These are phyloP conservation scores for Drosophila truncata DNA, from an alignment of 1,140 invertebrate genomes.

Conservation along the genomic window DNA sequence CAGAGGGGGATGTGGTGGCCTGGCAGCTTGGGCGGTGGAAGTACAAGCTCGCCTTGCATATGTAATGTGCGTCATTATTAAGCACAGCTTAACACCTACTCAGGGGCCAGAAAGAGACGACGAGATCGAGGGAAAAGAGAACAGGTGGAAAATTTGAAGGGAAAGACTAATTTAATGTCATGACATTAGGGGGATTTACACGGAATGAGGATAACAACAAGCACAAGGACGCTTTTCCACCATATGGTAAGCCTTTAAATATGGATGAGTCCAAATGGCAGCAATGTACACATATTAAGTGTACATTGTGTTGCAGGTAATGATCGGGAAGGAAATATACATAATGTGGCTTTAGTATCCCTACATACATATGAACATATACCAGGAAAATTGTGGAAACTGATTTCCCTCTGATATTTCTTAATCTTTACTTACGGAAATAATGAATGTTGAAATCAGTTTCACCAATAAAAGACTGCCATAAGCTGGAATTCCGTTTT, in stretches of 20 bases:
- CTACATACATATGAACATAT: too few relatives aligned
- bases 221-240: conserved; percentile 12
- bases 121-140: neutral
- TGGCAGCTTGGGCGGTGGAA: conserved; percentile 13
- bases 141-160: conserved; percentile 18
- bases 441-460: too few relatives aligned
- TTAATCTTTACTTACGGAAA: too few relatives aligned
- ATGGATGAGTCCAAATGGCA: conserved; percentile 22
- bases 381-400: too few relatives aligned
- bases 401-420: neutral
- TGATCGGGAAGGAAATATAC: neutral
- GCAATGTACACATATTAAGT: conserved; percentile 5
- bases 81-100: conserved; percentile 65
- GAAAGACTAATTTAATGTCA: conserved; percentile 60
- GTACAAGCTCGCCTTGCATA: conserved; percentile 62
- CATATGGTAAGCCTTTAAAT: conserved; percentile 46
- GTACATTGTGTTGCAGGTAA: conserved; percentile 5
- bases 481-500: neutral
- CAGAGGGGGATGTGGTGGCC: neutral
- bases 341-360: neutral
- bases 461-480: neutral
- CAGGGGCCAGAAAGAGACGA: conserved; percentile 1
- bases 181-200: conserved; percentile 58
- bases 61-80: conserved; percentile 74
- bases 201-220: conserved; percentile 45